A percentile compares a stretch with the other conserved stretches of the same genome.
phyloP scores from a whole-genome alignment of 92 coral and sea anemone species.

The Palythoa caribaeorum region DNA sequence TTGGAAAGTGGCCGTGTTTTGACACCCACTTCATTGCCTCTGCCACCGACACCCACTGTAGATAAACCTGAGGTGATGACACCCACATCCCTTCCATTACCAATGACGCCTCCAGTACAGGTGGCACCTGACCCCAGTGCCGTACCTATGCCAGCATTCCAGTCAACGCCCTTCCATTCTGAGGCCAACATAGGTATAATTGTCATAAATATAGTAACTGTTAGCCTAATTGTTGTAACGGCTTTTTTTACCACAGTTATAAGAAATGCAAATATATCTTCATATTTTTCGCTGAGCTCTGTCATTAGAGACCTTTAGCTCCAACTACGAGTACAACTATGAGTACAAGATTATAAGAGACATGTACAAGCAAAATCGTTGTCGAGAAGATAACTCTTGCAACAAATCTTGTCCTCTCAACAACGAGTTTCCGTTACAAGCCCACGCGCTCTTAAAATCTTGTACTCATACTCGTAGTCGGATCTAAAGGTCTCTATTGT shows the following conservation, averaged over 20 bases:
- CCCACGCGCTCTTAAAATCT: too few species aligned
- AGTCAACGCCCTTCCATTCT: constrained; percentile 63
- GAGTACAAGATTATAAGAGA: too few species aligned
- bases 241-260: neutral
- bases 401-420: neutral
- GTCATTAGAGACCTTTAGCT: too few species aligned
- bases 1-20: constrained; percentile 54
- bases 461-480: too few species aligned
- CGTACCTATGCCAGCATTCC: constrained; percentile 70
- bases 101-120: constrained; percentile 45
- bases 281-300: too few species aligned
- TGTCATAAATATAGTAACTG: neutral
- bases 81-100: constrained; percentile 66
- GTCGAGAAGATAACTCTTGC: too few species aligned
- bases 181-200: neutral
- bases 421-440: too few species aligned
- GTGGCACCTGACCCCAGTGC: constrained; percentile 65
- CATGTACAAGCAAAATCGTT: too few species aligned
- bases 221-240: neutral
- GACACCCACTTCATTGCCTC: constrained; percentile 86
- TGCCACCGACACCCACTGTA: constrained; percentile 76
- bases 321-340: too few species aligned
- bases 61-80: constrained; percentile 37
- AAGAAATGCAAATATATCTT: too few species aligned
- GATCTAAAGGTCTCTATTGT: too few species aligned